Base-by-base conservation (phyloP, 2,797 vertebrate species). In the Tapirus indicus region DNA sequence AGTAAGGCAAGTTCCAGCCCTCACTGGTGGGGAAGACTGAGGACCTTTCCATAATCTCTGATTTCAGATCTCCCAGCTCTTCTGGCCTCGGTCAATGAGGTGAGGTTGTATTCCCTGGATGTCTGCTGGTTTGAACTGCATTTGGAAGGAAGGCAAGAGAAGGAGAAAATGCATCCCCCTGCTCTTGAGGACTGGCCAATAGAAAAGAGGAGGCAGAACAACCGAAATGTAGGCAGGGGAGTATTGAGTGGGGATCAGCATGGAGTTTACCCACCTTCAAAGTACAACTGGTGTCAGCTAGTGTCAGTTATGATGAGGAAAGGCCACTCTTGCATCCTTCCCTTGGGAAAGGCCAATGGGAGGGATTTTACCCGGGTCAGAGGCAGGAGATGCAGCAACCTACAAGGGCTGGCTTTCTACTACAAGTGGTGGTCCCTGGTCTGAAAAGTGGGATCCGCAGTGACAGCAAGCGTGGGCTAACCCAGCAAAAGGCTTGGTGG, bases 281-380 rank as follows among this genome's bases (percentile, higher is more conserved):
- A 8, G 21, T 60, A 60, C 58, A 52, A 1, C 60, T 56, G 77
- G 29, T 21, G 41, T 9, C 68, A 52, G 1, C 35, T 25, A 23
- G 14, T 1, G 0, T 66, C 25, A 20, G 25, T 44, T 44, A 58
- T 27, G 49, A 54, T 0, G 6, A 60, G 7, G 27, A 69, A 23
- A 32, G 8, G 17, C 38, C 58, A n/a, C 32, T 4, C 11, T 18
- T 27, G 2, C 60, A 8, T 52, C 11, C n/a, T 90, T 16, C 9
- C 5, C 6, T 1, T 4, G 16, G 20, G 13, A 16, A 17, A 47
- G 56, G 14, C 49, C 80, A 23, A 4, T 38, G 18, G 29, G 3
- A 78, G 29, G 49, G 66, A 25, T 7, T 38, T 64, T 54, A 21
- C 47, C 5, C 89, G 72, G 35, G 16, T 49, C 7, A 0, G 32